Conservation (phyloP, 1,140 invertebrate species). For the honey bee (Apis mellifera) region Amel_HAv3.1 CM009935.2:3905501-3906000, state of each 20-base stretch:
- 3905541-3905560: slow-evolving; percentile 53
- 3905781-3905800: slow-evolving; percentile 14
- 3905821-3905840: slow-evolving; percentile 60
- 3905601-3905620: slow-evolving; percentile 25
- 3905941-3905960: no score
- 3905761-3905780: background rate
- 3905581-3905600: slow-evolving; percentile 34
- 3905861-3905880: slow-evolving; percentile 11
- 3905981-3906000: background rate
- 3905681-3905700: slow-evolving; percentile 69
- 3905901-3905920: background rate
- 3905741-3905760: slow-evolving; percentile 9
- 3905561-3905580: slow-evolving; percentile 35
- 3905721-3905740: background rate
- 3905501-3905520: slow-evolving; percentile 60
- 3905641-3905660: slow-evolving; percentile 59
- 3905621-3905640: slow-evolving; percentile 53
- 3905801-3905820: background rate
- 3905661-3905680: slow-evolving; percentile 49
- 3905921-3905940: background rate
- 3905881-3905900: slow-evolving; percentile 35
- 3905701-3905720: slow-evolving; percentile 50
- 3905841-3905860: slow-evolving; percentile 41
- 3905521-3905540: slow-evolving; percentile 56
- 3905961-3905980: background rate